Conservation (phyloP, 1,140 invertebrate genomes). For the Lepidostoma basale region DNA sequence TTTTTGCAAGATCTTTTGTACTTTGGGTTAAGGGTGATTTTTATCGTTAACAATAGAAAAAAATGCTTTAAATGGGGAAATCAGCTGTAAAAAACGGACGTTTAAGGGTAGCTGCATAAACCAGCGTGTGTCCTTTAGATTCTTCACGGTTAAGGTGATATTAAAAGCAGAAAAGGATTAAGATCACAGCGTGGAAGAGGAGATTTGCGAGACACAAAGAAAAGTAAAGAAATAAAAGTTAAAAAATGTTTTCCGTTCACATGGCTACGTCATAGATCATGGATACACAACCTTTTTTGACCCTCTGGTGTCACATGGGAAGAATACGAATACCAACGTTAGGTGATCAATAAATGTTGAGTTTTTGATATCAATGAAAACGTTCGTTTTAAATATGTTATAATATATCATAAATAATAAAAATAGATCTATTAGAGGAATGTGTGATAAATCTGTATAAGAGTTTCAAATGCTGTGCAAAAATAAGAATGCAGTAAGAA, state of each 20-base stretch:
- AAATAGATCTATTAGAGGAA: no score
- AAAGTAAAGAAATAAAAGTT: not conserved
- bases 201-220: not conserved
- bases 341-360: no score
- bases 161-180: constrained; percentile 30
- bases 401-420: no score
- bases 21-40: not conserved
- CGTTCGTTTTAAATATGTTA: no score
- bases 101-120: not conserved
- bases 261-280: no score
- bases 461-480: no score
- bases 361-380: no score
- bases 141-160: constrained; percentile 19
- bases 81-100: not conserved
- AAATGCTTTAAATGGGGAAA: not conserved
- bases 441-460: no score
- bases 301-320: no score
- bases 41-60: constrained; percentile 3
- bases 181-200: constrained; percentile 20
- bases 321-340: no score
- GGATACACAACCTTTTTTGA: no score
- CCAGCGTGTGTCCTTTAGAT: constrained; percentile 6
- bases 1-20: not conserved
- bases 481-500: no score
- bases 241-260: not conserved